phyloP scores from a whole-genome alignment of 2,888 invertebrate species.

The Eumacrocentrus americanus region DNA sequence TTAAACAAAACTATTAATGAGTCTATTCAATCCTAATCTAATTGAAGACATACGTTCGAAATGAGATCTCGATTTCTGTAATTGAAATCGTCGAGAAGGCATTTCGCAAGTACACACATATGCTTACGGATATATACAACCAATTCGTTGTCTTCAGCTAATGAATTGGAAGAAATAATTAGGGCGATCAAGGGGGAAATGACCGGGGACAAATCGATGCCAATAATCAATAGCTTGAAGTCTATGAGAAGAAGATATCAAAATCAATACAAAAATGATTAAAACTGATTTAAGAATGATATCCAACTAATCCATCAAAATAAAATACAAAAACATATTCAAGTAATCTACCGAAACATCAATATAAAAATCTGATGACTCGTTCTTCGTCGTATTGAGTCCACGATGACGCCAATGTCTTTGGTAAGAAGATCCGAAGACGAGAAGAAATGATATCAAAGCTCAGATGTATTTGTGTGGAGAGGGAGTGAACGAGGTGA shows the following conservation, averaged over 20 bases:
- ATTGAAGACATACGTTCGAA: neutral
- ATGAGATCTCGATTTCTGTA: neutral
- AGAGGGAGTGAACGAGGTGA: constrained; percentile 17
- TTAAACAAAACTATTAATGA: constrained; percentile 7
- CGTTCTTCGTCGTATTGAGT: neutral
- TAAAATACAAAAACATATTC: neutral
- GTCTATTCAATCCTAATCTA: neutral
- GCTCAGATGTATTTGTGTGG: constrained; percentile 3
- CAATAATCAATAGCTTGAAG: constrained; percentile 2
- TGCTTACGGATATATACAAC: constrained; percentile 38
- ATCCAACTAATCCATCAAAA: neutral
- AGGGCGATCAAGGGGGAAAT: constrained; percentile 43
- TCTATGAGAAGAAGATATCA: neutral
- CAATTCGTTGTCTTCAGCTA: constrained; percentile 47
- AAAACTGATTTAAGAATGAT: neutral
- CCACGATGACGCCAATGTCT: constrained; percentile 17
- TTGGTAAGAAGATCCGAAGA: constrained; percentile 18
- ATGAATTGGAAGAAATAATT: constrained; percentile 52
- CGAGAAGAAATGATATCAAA: constrained; percentile 17
- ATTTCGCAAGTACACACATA: neutral
- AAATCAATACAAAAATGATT: neutral
- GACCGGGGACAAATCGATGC: constrained; percentile 27
- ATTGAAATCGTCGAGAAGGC: constrained; percentile 9
- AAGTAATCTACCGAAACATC: too few relatives aligned
- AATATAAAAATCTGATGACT: too few relatives aligned